phyloP scores from a whole-genome alignment of 2,113 vertebrate genomes.

The Macrotis lagotis region DNA sequence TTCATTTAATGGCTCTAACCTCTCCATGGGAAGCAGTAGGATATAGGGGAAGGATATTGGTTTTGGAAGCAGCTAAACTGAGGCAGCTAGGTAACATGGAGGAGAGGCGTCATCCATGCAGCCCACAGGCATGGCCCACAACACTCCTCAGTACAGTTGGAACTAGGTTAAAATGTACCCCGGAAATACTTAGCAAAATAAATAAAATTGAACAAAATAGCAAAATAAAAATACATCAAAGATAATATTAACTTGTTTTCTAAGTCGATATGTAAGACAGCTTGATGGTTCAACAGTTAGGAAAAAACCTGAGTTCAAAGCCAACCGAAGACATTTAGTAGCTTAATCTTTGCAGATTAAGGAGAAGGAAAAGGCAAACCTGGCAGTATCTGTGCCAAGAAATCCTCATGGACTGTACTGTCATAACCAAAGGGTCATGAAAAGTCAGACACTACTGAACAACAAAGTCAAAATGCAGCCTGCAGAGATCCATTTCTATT shows the following conservation, averaged over 20 bases:
- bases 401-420: not conserved
- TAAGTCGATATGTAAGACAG: not conserved
- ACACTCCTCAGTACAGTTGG: not conserved
- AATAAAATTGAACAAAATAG: no score
- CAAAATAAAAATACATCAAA: not conserved
- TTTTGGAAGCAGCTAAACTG: not conserved
- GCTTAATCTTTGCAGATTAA: no score
- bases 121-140: not conserved
- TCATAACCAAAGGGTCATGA: no score
- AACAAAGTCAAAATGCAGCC: no score
- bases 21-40: not conserved
- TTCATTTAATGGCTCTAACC: no score
- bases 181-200: not conserved
- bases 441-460: no score
- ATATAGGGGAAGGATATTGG: not conserved
- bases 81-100: not conserved
- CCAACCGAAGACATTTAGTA: not conserved
- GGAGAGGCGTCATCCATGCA: not conserved
- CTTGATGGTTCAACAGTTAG: not conserved
- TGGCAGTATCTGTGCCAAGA: not conserved
- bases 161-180: not conserved
- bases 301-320: not conserved
- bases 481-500: no score
- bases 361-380: not conserved
- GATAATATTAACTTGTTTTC: not conserved